Conservation (phyloP, 2,888 invertebrate genomes). For the Melinopterus prodromus region DNA sequence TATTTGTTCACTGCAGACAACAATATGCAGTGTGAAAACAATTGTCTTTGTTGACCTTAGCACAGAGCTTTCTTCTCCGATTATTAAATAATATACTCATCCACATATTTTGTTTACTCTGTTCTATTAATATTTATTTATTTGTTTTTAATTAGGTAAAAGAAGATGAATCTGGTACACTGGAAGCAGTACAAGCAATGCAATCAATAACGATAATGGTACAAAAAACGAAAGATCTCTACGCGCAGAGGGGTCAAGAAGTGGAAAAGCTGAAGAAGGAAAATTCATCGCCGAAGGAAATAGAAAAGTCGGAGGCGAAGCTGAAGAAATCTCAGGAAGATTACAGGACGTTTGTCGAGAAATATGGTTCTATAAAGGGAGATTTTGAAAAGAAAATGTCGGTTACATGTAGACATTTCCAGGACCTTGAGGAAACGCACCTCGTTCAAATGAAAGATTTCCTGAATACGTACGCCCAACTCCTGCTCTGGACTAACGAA, state of each 20-base stretch:
- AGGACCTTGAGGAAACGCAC: slow-evolving; percentile 93
- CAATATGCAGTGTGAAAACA: too few relatives aligned
- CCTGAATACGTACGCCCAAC: slow-evolving; percentile 86
- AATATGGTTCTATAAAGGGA: slow-evolving; percentile 88
- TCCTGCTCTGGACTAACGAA: slow-evolving; percentile 89
- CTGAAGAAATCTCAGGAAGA: slow-evolving; percentile 95
- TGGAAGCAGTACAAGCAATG: slow-evolving; percentile 88
- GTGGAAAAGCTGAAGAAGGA: slow-evolving; percentile 91
- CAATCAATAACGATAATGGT: slow-evolving; percentile 88
- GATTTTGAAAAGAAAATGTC: slow-evolving; percentile 98
- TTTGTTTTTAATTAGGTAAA: slow-evolving; percentile 69
- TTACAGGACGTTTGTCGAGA: slow-evolving; percentile 89
- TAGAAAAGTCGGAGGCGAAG: slow-evolving; percentile 93
- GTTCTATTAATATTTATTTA: neutral
- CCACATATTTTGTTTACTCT: neutral
- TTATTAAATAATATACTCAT: too few relatives aligned
- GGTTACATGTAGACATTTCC: slow-evolving; percentile 90
- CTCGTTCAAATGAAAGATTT: slow-evolving; percentile 95
- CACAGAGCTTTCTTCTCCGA: too few relatives aligned
- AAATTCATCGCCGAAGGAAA: slow-evolving; percentile 87
- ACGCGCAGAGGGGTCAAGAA: slow-evolving; percentile 85
- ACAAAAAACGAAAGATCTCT: slow-evolving; percentile 92
- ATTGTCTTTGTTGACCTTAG: too few relatives aligned
- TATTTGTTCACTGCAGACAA: too few relatives aligned
- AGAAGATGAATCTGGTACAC: slow-evolving; percentile 91